Evolutionary conservation across 2,888 invertebrate genomes (phyloP), one percentile per base, ranked within the genome.

Genomic region (Netelia inedita): DNA sequence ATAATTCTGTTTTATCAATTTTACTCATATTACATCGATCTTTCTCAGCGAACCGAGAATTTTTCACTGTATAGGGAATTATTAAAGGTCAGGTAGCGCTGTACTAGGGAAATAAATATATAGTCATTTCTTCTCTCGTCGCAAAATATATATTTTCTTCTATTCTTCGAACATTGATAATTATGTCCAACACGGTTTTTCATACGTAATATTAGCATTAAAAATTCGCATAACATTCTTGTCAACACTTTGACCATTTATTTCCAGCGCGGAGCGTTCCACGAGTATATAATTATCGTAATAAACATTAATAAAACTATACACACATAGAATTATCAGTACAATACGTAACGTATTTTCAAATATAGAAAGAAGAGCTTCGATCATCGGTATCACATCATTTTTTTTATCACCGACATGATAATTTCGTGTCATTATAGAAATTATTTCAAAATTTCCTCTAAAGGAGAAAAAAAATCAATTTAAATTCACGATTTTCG

Each of bases 231-330:
- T 35, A 35, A 6, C 35, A 35, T 35, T 35, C 35, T 35, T 35
- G 6, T 35, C 35, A 35, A 6, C 35, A 61, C 14, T 61, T 61
- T 43, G 3, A 57, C 14, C 16, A 10, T n/a, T 53, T 53, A 53
- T 21, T 35, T 21, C 2, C 1, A 14, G n/a, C 41, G 63, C 10
- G 41, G 6, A 79, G 63, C n/a, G 21, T 53, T 53, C 23, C 21
- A 69, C 55, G 79, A 71, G 41, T 79, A 71, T 65, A 72, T 61
- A 69, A 78, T 28, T 61, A n/a, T 65, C 79, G 43, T 53, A 63
- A 23, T 68, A 23, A 21, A 76, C 55, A 59, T 68, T 21, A 11
- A 14, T 19, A 65, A 71, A 55, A 41, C 28, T 14, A 69, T 61
- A 65, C 55, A 65, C 21, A 41, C 28, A 53, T 41, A 35, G n/a